Base-by-base conservation (phyloP, 2,797 vertebrate genomes). In the Anguilla megastoma region DNA sequence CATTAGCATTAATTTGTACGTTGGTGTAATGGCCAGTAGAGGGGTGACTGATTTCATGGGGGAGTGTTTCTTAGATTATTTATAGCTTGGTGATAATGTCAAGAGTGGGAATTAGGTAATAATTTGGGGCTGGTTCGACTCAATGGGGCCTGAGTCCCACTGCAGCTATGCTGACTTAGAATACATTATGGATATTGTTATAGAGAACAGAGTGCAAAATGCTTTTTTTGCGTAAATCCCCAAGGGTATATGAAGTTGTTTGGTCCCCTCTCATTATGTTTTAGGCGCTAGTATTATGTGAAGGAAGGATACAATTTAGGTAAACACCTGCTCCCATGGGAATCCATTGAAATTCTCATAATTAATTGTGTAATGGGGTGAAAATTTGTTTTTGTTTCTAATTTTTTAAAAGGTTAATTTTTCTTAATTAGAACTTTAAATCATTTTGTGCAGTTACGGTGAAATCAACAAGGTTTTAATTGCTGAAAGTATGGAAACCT, bases 131-230 rank as follows among this genome's bases (percentile, higher is more conserved):
- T 85, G 30, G 7, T 84, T 85, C 1, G 52, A 8, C 14, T 9
- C 27, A 27, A 30, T n/a, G 16, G 16, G 48, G 18, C 41, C 30
- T 9, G 50, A 18, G 66, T 88, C 60, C 86, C 50, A 80, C 18
- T 56, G 88, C 33, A 84, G 66, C 54, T 30, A 85, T 89, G 45
- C 76, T 88, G 90, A 87, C 74, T 52, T 36, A 79, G 87, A 91
- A 91, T 91, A 89, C 80, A 90, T 87, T 90, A 58, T 41, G 87
- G 85, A 24, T 80, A 10, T 54, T 92, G 90, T 89, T 33, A 80
- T 63, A 5, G 48, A 30, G 27, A 71, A 71, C 27, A 71, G 69
- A 1, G 69, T n/a, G 6, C 63, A 69, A 69, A 69, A 27, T 9
- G 6, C 7, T 69, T 69, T 33, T 33, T 74, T 12, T 36, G 27